Conservation (phyloP, 1,140 invertebrate species). For the Acromyrmex echinatior region DNA sequence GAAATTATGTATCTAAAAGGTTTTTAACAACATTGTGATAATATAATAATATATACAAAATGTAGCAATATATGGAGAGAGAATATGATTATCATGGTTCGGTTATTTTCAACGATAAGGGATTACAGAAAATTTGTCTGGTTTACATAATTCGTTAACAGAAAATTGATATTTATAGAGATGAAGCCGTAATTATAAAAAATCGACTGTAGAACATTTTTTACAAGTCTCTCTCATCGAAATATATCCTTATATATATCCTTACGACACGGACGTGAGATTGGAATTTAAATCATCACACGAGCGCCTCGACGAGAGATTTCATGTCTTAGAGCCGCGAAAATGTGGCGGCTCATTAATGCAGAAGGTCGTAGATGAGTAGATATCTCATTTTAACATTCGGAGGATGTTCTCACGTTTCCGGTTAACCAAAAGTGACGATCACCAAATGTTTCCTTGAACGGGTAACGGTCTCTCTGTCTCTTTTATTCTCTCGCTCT, state of each 20-base stretch:
- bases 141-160: not conserved
- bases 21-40: not conserved
- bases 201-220: slow-evolving; percentile 11
- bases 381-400: slow-evolving; percentile 61
- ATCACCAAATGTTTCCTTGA: slow-evolving; percentile 50
- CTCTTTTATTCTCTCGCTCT: slow-evolving; percentile 14
- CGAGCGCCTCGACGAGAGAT: slow-evolving; percentile 29
- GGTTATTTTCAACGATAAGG: not conserved
- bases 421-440: slow-evolving; percentile 65
- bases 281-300: slow-evolving; percentile 58
- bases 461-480: slow-evolving; percentile 5
- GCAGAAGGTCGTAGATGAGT: slow-evolving; percentile 50
- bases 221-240: not conserved
- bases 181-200: not conserved
- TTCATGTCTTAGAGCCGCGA: slow-evolving; percentile 19
- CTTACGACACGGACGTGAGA: slow-evolving; percentile 46
- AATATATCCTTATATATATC: slow-evolving; percentile 44
- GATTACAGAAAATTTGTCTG: slow-evolving; percentile 4
- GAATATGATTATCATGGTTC: not conserved
- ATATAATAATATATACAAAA: not conserved
- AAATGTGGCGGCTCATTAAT: slow-evolving; percentile 55
- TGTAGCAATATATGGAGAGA: not conserved
- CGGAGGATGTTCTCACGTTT: slow-evolving; percentile 62
- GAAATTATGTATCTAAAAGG: not conserved
- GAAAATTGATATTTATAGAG: slow-evolving; percentile 22